Evolutionary conservation across 2,888 invertebrate species (phyloP).

Genomic region (Thera britannica): DNA sequence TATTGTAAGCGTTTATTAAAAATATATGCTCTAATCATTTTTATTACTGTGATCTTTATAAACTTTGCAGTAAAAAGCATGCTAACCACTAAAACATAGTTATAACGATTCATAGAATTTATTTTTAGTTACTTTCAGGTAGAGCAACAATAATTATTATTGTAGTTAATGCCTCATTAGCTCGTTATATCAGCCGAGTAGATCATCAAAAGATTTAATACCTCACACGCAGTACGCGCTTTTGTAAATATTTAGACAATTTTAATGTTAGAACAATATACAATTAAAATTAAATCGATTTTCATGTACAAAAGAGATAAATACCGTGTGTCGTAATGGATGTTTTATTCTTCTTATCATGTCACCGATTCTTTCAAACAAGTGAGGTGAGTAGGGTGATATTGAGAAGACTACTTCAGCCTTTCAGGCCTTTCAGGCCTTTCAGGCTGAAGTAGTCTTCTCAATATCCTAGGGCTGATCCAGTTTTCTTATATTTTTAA

Average conservation of each 20-base stretch:
- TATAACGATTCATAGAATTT: background rate
- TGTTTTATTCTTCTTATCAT: background rate
- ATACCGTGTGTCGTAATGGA: background rate
- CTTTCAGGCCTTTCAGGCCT: too few relatives aligned
- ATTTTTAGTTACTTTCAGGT: background rate
- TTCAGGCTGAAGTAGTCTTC: too few relatives aligned
- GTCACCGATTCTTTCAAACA: background rate
- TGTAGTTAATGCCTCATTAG: conserved; percentile 11
- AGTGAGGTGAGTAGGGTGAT: too few relatives aligned
- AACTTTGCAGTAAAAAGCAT: too few relatives aligned
- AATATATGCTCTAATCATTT: too few relatives aligned
- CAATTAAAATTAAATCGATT: conserved; percentile 1
- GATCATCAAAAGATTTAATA: conserved; percentile 20
- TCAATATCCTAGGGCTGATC: too few relatives aligned
- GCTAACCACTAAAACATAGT: too few relatives aligned
- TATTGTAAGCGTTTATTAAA: too few relatives aligned
- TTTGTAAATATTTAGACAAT: conserved; percentile 19
- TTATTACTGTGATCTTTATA: too few relatives aligned
- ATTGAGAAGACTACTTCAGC: too few relatives aligned
- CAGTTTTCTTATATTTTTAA: too few relatives aligned
- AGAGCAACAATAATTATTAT: background rate
- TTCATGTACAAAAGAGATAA: background rate
- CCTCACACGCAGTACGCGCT: conserved; percentile 8
- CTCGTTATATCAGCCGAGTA: conserved; percentile 10
- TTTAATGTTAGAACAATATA: conserved; percentile 9